Evolutionary conservation across 2,113 vertebrate species (phyloP), one percentile per base, ranked within the genome.

Genomic region (Amphilophus citrinellus): DNA sequence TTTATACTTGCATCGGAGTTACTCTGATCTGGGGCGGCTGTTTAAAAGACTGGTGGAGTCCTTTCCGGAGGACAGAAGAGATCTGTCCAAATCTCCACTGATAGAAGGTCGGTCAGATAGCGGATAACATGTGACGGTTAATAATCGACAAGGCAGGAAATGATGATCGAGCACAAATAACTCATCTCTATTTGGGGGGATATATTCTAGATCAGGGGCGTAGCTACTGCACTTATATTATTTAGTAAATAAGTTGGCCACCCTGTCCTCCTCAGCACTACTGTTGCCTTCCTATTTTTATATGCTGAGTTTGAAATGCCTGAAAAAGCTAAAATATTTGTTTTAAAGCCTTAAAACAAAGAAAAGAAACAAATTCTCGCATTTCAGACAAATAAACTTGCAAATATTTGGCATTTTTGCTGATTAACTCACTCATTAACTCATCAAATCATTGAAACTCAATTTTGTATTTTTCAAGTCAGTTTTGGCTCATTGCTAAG

Each of bases 1-100:
- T 61, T 93, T 99, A 68, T 99, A 99, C 92, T 92, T 99, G 88
- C 97, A 98, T 87, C 95, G 98, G 88, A 99, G 98, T 94, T 97
- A 97, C 81, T 97, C 97, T 1, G 98, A 99, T 87, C 93, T 99
- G 83, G 97, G 97, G 4, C 96, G 97, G 79, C 96, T 98, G 65
- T 96, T 97, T 44, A 96, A 95, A 88, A 96, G 97, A 44, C 96
- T 98, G 32, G 90, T 96, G 44, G 97, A 98, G 86, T 97, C 97
- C 61, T 99, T 98, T 75, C 98, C 98, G 0, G 98, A 98, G 90
- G 98, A 98, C 93, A 95, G 96, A 44, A 90, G 95, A 2, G 95
- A 97, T 86, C 96, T 98, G 44, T 96, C 97, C 42, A 96, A 96
- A 88, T 96, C 92, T 17, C 97, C 97, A 1, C 91, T 98, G 79